A percentile compares a stretch with the other conserved stretches of the same genome.
phyloP scores from a whole-genome alignment of 1,140 invertebrate genomes.

The Magallana angulata region DNA sequence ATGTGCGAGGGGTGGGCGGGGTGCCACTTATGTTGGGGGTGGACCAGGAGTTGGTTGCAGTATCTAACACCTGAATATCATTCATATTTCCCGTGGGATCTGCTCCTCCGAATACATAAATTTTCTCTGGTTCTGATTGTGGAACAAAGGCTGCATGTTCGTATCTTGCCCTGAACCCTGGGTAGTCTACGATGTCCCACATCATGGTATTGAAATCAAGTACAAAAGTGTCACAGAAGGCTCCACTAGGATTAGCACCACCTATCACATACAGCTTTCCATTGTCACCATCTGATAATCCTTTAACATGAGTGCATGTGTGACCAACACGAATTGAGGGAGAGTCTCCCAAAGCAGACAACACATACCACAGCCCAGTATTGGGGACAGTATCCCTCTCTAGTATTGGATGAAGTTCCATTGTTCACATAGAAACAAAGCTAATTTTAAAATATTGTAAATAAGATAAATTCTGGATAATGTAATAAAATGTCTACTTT shows the following conservation, averaged over 20 bases:
- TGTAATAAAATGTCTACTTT: not conserved
- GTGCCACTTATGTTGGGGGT: conserved; percentile 67
- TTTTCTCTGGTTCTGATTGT: conserved; percentile 67
- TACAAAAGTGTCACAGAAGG: conserved; percentile 76
- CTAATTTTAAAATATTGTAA: not conserved
- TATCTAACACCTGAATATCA: conserved; percentile 77
- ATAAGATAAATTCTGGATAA: conserved; percentile 7
- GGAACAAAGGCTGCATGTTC: conserved; percentile 77
- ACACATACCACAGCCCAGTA: conserved; percentile 75
- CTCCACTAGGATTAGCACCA: conserved; percentile 77
- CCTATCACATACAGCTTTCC: conserved; percentile 78
- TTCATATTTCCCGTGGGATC: conserved; percentile 78
- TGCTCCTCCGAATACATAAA: conserved; percentile 79
- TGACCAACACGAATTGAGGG: conserved; percentile 79
- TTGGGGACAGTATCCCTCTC: conserved; percentile 71
- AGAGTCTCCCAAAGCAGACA: conserved; percentile 74
- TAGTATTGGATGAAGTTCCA: conserved; percentile 78
- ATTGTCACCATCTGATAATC: conserved; percentile 63
- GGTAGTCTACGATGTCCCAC: conserved; percentile 75
- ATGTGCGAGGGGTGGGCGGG: conserved; percentile 75
- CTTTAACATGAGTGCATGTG: conserved; percentile 71
- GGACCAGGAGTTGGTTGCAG: conserved; percentile 68
- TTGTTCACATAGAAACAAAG: conserved; percentile 51
- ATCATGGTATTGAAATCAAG: conserved; percentile 76
- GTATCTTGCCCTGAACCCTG: conserved; percentile 74